Conservation (phyloP, 2,797 vertebrate genomes). For the Schizopygopsis malacanthus region DNA sequence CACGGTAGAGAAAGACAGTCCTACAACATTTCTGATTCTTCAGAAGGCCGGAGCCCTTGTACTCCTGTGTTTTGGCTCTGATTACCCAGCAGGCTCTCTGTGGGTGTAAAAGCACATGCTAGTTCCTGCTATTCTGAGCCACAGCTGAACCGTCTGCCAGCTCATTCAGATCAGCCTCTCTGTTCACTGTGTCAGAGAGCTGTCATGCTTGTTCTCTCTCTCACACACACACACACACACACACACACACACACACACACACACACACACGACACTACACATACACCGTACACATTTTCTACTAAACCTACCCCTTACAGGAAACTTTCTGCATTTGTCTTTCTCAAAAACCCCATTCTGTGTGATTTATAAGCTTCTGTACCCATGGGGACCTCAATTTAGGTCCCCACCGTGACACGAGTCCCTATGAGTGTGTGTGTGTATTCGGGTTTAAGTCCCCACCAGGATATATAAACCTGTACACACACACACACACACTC, state of each 20-base stretch:
- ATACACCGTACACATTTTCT: no score
- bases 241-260: background rate
- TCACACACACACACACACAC: background rate
- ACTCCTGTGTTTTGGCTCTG: slow-evolving; percentile 28
- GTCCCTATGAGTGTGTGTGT: no score
- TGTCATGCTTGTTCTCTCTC: background rate
- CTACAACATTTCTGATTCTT: background rate
- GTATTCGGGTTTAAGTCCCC: no score
- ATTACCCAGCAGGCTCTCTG: slow-evolving; percentile 19
- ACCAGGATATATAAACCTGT: no score
- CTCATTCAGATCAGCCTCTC: background rate
- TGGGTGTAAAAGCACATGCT: slow-evolving; percentile 54
- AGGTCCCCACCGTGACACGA: no score
- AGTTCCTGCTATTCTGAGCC: slow-evolving; percentile 31
- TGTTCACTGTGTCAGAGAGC: background rate
- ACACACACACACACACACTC: background rate
- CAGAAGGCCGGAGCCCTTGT: background rate
- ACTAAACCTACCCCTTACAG: no score
- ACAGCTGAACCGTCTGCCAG: slow-evolving; percentile 31
- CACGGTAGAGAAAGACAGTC: no score
- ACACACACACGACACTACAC: no score
- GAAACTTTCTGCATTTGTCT: no score
- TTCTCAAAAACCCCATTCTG: no score
- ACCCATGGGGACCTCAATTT: no score
- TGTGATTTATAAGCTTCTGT: no score